These are phyloP conservation scores for Leguminivora glycinivorella DNA, from an alignment of 1,140 invertebrate genomes.

Conservation along the genomic window DNA sequence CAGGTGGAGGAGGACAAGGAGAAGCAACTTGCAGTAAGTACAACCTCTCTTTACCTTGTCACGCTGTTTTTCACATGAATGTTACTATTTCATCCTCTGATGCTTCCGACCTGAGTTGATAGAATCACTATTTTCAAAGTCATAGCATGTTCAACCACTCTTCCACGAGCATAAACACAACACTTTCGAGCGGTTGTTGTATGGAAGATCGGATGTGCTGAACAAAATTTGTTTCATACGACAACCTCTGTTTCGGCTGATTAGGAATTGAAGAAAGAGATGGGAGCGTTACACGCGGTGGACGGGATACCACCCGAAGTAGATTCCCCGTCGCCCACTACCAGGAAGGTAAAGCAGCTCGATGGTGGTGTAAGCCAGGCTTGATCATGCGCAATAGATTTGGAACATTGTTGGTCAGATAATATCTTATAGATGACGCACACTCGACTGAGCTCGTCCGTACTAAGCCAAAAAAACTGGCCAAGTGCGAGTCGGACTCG, in stretches of 20 bases:
- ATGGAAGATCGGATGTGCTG: constrained; percentile 42
- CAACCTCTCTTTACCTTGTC: constrained; percentile 33
- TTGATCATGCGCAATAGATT: constrained; percentile 62
- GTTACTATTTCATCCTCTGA: constrained; percentile 43
- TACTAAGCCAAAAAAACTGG: neutral
- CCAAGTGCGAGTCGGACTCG: neutral
- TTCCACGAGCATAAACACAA: constrained; percentile 44
- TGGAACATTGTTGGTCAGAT: constrained; percentile 66
- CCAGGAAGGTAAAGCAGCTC: constrained; percentile 77
- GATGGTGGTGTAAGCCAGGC: constrained; percentile 61
- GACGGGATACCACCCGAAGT: constrained; percentile 82
- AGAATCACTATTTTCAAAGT: constrained; percentile 48
- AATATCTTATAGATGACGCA: neutral
- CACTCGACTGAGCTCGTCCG: too few relatives aligned
- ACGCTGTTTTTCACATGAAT: constrained; percentile 36
- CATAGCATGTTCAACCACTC: constrained; percentile 55
- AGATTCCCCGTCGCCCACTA: constrained; percentile 81
- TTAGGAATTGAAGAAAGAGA: constrained; percentile 92
- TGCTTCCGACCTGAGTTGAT: constrained; percentile 50
- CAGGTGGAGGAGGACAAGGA: constrained; percentile 97
- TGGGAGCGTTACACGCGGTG: constrained; percentile 89
- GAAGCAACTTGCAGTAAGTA: constrained; percentile 85
- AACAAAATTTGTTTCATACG: constrained; percentile 54
- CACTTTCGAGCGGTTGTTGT: constrained; percentile 46
- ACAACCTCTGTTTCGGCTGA: constrained; percentile 67